Evolutionary conservation across 2,113 vertebrate genomes (phyloP).

Genomic region (Megaceryle maxima): DNA sequence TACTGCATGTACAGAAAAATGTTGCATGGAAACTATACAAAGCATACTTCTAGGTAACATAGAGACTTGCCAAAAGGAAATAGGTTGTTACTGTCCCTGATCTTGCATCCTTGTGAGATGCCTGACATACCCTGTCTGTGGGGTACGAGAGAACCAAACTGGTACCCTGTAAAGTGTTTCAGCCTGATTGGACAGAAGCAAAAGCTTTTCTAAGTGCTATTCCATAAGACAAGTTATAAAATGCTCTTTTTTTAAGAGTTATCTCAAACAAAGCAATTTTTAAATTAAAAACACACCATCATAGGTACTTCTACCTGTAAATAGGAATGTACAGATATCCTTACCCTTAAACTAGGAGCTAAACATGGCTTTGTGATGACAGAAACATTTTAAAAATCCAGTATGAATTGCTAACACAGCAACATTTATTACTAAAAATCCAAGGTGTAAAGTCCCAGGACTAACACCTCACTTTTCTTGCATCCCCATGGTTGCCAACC

Average conservation of each 20-base stretch:
- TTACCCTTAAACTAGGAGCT: neutral
- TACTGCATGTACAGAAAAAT: neutral
- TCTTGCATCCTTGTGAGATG: neutral
- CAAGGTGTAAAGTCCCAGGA: slow-evolving; percentile 52
- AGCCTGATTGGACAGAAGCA: neutral
- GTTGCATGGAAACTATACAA: neutral
- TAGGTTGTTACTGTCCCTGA: neutral
- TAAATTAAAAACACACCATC: neutral
- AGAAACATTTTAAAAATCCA: neutral
- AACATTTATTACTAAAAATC: slow-evolving; percentile 22
- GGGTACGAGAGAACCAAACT: neutral
- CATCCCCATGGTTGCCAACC: neutral
- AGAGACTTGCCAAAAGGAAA: neutral
- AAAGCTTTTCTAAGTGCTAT: neutral
- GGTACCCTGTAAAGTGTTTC: neutral
- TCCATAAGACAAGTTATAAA: neutral
- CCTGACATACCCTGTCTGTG: neutral
- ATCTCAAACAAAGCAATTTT: neutral
- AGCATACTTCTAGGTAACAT: neutral
- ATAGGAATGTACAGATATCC: neutral
- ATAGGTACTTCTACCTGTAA: neutral
- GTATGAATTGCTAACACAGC: neutral
- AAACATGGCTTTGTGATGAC: neutral
- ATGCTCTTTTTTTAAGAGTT: neutral
- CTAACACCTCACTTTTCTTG: slow-evolving; percentile 20